Evolutionary conservation across 2,113 vertebrate species (phyloP), one percentile per base, ranked within the genome.

Genomic region (Lagopus leucura): DNA sequence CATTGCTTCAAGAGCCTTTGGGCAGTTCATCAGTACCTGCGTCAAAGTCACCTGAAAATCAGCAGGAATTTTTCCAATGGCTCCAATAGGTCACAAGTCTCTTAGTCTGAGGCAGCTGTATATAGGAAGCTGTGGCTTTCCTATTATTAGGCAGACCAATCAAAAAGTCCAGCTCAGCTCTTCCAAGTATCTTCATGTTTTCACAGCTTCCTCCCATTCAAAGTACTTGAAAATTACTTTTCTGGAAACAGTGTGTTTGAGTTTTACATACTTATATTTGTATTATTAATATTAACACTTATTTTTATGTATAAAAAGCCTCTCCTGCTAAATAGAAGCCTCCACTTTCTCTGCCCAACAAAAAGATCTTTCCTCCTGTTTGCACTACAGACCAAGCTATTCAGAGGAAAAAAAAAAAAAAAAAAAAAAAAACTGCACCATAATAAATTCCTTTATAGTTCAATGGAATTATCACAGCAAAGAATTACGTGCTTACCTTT

Each of bases 401-500:
- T 67, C 70, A 83, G 89, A 84, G 69, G 25, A 93, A 92, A 92
- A 24, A 48, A 48, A 48, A 22, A 48, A 24, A 58, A 60, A 15
- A 42, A 42, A 6, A 91, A 58, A 55, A 38, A 91, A 58, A 55
- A 38, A 9, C 38, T 78, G 55, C 27, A 65, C 47, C 18, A 38
- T 38, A 90, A 86, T 86, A 70, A 88, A 94, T 75, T 91, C 72
- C 61, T 89, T 72, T 77, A 67, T 34, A 86, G 52, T 38, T 83
- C 82, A 75, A 19, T 65, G 30, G 52, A 94, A 86, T 81, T 82
- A 81, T 22, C 54, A 38, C 88, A 43, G 50, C 11, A 22, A 85
- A 91, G 71, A 91, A 86, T 88, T 91, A 83, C 72, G 4, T 47
- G 77, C 65, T 91, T 87, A 73, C 47, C 64, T 85, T 88, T 95